These are phyloP conservation scores for Eupeodes latifasciatus DNA, from an alignment of 2,888 invertebrate genomes.

Conservation along the genomic window DNA sequence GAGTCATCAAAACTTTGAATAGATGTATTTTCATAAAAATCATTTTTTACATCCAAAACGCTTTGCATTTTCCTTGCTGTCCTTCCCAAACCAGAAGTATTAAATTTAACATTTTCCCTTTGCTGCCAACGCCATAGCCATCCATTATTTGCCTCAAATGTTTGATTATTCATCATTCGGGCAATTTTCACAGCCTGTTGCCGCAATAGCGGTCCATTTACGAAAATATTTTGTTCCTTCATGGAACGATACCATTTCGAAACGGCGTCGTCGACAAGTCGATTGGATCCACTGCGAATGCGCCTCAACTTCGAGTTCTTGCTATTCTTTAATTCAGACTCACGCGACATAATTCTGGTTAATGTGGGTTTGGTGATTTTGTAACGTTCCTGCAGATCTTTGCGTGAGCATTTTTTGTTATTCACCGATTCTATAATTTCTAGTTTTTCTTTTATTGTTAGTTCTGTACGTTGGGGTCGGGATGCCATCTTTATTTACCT, in stretches of 20 bases:
- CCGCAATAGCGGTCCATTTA: conserved; percentile 19
- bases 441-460: background rate
- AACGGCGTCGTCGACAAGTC: conserved; percentile 8
- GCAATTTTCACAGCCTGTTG: conserved; percentile 19
- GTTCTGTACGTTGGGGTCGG: background rate
- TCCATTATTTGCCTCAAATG: conserved; percentile 26
- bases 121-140: conserved; percentile 38
- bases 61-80: background rate
- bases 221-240: conserved; percentile 15
- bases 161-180: conserved; percentile 18
- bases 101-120: conserved; percentile 34
- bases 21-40: background rate
- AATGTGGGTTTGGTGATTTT: background rate
- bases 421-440: background rate
- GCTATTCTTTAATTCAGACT: background rate
- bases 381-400: background rate
- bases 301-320: background rate
- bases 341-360: background rate
- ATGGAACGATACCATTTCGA: conserved; percentile 26
- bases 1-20: background rate
- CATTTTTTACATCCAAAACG: background rate
- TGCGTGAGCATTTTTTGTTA: background rate
- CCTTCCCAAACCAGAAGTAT: background rate
- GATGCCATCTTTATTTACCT: conserved; percentile 8
- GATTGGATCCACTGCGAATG: conserved; percentile 1